Conservation (phyloP, 1,140 invertebrate genomes). For the Nasonia vitripennis region DNA sequence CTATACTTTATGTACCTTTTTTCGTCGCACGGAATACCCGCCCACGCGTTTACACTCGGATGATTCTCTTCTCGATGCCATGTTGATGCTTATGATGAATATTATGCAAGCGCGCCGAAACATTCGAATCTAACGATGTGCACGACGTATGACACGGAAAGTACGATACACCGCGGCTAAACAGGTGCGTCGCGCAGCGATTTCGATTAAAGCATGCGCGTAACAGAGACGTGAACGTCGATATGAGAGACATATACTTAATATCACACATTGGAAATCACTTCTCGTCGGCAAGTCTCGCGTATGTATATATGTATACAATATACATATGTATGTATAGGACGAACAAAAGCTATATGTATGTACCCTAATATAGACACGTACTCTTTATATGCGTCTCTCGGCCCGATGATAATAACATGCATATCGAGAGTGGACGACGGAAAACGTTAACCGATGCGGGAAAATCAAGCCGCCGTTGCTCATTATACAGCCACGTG, state of each 20-base stretch:
- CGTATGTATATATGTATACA: neutral
- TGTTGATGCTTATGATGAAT: neutral
- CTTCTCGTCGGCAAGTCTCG: conserved; percentile 18
- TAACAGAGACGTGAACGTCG: neutral
- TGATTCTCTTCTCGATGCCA: neutral
- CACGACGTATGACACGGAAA: neutral
- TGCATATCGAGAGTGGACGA: neutral
- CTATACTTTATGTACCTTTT: neutral
- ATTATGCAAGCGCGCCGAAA: neutral
- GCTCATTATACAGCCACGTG: neutral
- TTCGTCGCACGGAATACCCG: no score
- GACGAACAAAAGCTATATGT: neutral
- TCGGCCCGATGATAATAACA: neutral
- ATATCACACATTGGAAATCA: conserved; percentile 23
- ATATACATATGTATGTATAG: neutral
- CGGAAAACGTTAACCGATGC: neutral
- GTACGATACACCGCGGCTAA: neutral
- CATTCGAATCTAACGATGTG: no score
- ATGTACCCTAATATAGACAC: neutral
- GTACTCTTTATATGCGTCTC: no score
- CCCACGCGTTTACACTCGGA: no score
- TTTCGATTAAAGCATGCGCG: neutral
- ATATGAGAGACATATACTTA: conserved; percentile 9
- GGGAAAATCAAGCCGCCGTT: neutral
- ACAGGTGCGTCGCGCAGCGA: no score